These are phyloP conservation scores for Epinephelus coioides DNA, from an alignment of 2,797 vertebrate species.

Conservation along the genomic window DNA sequence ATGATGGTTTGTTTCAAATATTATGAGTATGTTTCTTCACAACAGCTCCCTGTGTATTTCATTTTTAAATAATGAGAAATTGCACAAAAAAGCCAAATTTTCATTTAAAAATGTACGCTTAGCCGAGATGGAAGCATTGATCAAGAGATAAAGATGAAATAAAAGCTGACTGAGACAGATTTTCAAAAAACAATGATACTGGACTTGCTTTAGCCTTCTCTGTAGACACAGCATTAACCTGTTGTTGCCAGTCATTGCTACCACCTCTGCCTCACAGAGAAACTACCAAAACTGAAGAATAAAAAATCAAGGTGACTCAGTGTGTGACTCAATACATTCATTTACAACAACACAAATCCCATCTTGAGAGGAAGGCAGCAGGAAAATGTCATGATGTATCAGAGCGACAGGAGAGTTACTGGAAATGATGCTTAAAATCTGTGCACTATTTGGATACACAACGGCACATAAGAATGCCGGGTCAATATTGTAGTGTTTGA, in stretches of 20 bases:
- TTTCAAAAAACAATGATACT: background rate
- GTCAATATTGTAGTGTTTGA: background rate
- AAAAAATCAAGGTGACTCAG: background rate
- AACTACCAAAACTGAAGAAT: background rate
- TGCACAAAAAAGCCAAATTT: background rate
- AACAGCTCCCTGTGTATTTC: background rate
- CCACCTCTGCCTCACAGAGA: background rate
- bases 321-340: background rate
- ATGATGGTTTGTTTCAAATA: too few relatives aligned
- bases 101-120: background rate
- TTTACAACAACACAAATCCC: background rate
- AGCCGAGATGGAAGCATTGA: background rate
- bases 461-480: background rate
- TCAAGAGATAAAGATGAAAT: background rate
- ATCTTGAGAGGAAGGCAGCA: background rate
- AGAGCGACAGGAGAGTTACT: background rate
- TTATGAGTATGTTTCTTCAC: background rate
- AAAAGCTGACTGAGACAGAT: background rate
- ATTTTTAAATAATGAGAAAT: background rate
- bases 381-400: background rate
- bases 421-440: background rate
- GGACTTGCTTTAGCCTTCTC: background rate
- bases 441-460: background rate
- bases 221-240: background rate
- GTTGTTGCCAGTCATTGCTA: background rate